Evolutionary conservation across 2,113 vertebrate species (phyloP).

Genomic region (Dunckerocampus dactyliophorus): DNA sequence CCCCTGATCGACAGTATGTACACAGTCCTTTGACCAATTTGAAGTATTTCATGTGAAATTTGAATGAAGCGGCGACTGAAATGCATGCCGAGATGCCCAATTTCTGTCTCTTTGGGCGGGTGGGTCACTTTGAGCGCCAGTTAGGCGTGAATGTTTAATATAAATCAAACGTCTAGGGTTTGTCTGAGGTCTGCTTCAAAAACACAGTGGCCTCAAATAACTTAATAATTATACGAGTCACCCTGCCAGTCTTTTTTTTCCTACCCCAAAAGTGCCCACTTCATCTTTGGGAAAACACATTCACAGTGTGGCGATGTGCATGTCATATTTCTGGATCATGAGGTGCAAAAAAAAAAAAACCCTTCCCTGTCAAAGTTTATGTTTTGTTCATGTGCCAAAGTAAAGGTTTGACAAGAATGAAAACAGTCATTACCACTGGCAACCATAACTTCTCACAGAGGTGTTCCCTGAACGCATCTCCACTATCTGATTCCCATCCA

Average conservation of each 20-base stretch:
- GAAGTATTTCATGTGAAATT: too few species aligned
- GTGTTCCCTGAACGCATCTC: conserved; percentile 47
- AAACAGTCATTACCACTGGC: conserved; percentile 67
- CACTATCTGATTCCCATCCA: conserved; percentile 56
- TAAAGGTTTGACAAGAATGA: conserved; percentile 66
- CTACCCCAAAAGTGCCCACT: conserved; percentile 47
- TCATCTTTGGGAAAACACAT: conserved; percentile 57
- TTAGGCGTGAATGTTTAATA: conserved; percentile 60
- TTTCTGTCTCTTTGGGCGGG: conserved; percentile 39
- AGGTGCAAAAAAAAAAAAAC: conserved; percentile 47
- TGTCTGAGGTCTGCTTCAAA: conserved; percentile 60
- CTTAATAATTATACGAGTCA: conserved; percentile 69
- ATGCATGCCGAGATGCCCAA: neutral
- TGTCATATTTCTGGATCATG: conserved; percentile 66
- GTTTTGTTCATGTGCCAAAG: conserved; percentile 70
- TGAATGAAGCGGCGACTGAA: too few species aligned
- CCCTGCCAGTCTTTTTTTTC: conserved; percentile 51
- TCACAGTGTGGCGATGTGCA: conserved; percentile 49
- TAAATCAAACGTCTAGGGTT: conserved; percentile 61
- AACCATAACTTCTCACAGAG: conserved; percentile 57
- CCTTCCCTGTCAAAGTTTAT: conserved; percentile 60
- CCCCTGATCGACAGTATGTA: too few species aligned
- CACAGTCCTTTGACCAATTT: too few species aligned
- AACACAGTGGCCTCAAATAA: conserved; percentile 58
- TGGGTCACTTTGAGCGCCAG: conserved; percentile 31